phyloP scores from a whole-genome alignment of 2,797 vertebrate species.

The Oreortyx pictus region DNA sequence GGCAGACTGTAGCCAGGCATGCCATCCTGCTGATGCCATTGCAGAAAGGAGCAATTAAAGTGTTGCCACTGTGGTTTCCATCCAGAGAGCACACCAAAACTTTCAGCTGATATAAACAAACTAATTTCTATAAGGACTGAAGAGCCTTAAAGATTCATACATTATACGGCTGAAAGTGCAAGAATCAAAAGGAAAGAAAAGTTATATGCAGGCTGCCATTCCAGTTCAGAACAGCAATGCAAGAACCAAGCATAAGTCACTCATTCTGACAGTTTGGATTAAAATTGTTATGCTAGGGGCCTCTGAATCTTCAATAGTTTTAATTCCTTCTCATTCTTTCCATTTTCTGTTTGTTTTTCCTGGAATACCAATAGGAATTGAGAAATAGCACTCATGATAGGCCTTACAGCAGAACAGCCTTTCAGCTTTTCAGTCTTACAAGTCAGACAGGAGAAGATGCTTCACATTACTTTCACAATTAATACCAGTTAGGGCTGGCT shows the following conservation, averaged over 20 bases:
- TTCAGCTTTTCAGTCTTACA: background rate
- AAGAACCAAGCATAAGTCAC: background rate
- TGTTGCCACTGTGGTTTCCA: background rate
- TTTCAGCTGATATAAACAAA: background rate
- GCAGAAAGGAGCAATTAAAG: accelerated
- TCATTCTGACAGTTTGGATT: background rate
- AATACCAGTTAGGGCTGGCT: background rate
- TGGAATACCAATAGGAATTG: background rate
- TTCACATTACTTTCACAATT: background rate
- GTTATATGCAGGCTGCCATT: background rate
- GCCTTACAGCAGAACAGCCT: background rate
- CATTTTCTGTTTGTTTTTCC: background rate
- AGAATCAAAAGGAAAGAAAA: background rate
- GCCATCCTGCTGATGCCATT: background rate
- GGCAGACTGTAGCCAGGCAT: accelerated
- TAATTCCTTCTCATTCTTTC: background rate
- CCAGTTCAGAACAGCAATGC: background rate
- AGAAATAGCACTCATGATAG: background rate
- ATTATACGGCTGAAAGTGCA: background rate
- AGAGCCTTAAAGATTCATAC: background rate
- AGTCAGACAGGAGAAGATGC: background rate
- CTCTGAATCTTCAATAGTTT: background rate
- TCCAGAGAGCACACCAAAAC: background rate
- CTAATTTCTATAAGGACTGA: background rate
- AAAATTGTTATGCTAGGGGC: background rate